Evolutionary conservation across 2,888 invertebrate species (phyloP), one percentile per base, ranked within the genome.

Genomic region (Apodemia hepburni): DNA sequence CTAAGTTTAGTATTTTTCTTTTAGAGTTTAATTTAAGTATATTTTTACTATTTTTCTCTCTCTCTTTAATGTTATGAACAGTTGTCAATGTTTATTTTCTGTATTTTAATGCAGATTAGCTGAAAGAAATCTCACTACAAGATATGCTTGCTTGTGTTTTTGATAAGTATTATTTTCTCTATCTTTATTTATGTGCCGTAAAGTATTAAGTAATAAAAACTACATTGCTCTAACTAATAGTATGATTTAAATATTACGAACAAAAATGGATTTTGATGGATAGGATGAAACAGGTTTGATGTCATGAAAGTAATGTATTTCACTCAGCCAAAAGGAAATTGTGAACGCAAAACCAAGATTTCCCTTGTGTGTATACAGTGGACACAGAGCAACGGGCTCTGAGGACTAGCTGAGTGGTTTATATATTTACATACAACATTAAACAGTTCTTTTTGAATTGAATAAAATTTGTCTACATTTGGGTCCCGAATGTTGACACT

Each of bases 361-460:
- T 57, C 54, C 54, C 54, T 29, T n/a, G 54, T 15, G 54, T 27
- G 7, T n/a, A n/a, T 15, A 15, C 29, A 29, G 29, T 57, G 54
- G 54, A 57, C 54, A 57, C 54, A 57, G 29, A 57, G 54, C 29
- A 29, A 57, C 6, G 29, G 54, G 27, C 54, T 57, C 54, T 29
- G 15, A 57, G 29, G 54, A 57, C n/a, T 7, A 29, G n/a, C 29
- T n/a, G 54, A 57, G 29, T 29, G 54, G 27, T 57, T 57, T 29
- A 57, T n/a, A 57, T 57, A 57, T 57, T 57, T 57, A 57, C 54
- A 57, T 57, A 57, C 54, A 57, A 57, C 54, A 57, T 57, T 57
- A 29, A 6, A 0, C 29, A 57, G 7, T 54, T 54, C 51, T 54
- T 57, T 42, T 29, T 3, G 15, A 15, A 57, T 29, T 57, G n/a